A percentile compares a stretch with the other conserved stretches of the same genome.
phyloP scores from a whole-genome alignment of 1,140 invertebrate genomes.

The Cydia strobilella region DNA sequence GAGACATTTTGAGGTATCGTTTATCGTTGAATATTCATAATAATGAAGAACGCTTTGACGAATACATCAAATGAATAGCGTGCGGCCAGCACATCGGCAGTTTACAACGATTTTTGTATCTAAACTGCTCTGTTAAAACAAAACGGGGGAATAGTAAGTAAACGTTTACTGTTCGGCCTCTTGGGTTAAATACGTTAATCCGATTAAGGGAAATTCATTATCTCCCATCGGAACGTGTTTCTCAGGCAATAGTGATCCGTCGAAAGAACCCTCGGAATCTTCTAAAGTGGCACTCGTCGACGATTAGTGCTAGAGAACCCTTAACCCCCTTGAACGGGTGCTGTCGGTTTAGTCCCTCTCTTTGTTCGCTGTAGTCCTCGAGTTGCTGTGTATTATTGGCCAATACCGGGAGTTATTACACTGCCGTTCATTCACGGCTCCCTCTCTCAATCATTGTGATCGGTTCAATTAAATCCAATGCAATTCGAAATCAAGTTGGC shows the following conservation, averaged over 20 bases:
- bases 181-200: constrained; percentile 54
- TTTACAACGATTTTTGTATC: constrained; percentile 13
- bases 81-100: background rate
- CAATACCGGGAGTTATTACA: constrained; percentile 51
- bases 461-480: constrained; percentile 8
- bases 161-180: constrained; percentile 48
- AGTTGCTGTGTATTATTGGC: constrained; percentile 53
- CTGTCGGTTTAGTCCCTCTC: constrained; percentile 49
- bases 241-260: constrained; percentile 62
- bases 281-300: constrained; percentile 57
- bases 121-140: constrained; percentile 34
- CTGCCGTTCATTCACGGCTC: constrained; percentile 30
- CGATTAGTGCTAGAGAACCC: constrained; percentile 62
- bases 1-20: constrained; percentile 6
- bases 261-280: constrained; percentile 65
- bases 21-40: constrained; percentile 37
- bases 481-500: background rate
- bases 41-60: constrained; percentile 31
- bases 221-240: constrained; percentile 61
- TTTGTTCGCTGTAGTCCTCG: constrained; percentile 53
- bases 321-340: constrained; percentile 59
- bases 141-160: constrained; percentile 35
- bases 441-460: constrained; percentile 14
- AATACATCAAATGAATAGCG: constrained; percentile 21
- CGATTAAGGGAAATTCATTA: constrained; percentile 71